A percentile compares a stretch with the other conserved stretches of the same genome.
Evolutionary conservation across 1,140 invertebrate species (phyloP).

Genomic region (Nomia melanderi): DNA sequence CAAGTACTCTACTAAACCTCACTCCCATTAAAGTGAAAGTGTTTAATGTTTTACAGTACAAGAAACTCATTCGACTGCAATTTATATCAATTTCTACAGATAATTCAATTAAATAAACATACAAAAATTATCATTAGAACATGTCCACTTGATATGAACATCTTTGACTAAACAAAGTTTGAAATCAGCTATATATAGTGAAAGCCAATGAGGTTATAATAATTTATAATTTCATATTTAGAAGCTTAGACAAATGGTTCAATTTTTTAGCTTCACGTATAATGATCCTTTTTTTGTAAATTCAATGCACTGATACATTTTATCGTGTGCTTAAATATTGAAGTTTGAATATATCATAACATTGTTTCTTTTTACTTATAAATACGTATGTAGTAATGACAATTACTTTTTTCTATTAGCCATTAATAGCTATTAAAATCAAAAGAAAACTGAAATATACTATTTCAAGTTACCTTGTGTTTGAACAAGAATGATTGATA

Average conservation of each 20-base stretch:
- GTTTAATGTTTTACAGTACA: background rate
- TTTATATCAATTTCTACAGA: background rate
- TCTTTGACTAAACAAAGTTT: constrained; percentile 7
- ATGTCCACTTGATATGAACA: constrained; percentile 38
- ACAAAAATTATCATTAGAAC: constrained; percentile 34
- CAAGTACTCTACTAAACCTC: constrained; percentile 22
- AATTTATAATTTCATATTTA: constrained; percentile 35
- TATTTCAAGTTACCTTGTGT: constrained; percentile 40
- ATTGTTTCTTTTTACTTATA: constrained; percentile 10
- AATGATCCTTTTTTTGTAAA: constrained; percentile 5
- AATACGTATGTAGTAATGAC: constrained; percentile 10
- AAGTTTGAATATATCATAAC: constrained; percentile 11
- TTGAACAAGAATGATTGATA: constrained; percentile 36
- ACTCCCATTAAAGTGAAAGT: constrained; percentile 3
- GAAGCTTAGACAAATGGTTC: constrained; percentile 26
- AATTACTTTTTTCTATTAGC: constrained; percentile 53
- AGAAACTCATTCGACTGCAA: background rate
- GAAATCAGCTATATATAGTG: constrained; percentile 13
- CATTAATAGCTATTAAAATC: constrained; percentile 49
- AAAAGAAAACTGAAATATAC: constrained; percentile 49
- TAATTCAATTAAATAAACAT: constrained; percentile 9
- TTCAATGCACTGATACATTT: constrained; percentile 14
- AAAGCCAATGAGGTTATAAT: constrained; percentile 37
- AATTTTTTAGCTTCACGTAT: constrained; percentile 1
- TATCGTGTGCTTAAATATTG: background rate